These are phyloP conservation scores for Fragum whitleyi DNA, from an alignment of 2,888 invertebrate genomes.

Conservation along the genomic window DNA sequence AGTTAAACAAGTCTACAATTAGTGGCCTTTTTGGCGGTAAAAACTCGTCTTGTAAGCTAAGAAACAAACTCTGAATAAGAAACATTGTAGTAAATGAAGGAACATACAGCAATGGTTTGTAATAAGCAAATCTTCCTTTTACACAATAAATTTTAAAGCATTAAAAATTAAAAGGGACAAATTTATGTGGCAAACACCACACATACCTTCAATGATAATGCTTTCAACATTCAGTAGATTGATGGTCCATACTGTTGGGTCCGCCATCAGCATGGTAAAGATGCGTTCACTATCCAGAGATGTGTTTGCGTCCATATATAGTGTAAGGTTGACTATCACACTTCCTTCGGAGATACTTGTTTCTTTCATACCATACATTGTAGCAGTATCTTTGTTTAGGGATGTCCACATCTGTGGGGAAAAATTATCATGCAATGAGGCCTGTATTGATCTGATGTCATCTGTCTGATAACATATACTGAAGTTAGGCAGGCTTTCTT, in stretches of 20 bases:
- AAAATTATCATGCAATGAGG: too few species aligned
- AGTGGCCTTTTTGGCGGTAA: too few species aligned
- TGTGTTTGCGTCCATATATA: constrained; percentile 30
- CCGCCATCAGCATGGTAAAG: constrained; percentile 25
- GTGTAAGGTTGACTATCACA: constrained; percentile 39
- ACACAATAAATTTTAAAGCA: background rate
- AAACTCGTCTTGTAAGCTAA: too few species aligned
- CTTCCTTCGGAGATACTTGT: constrained; percentile 38
- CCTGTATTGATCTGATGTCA: too few species aligned
- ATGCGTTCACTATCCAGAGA: constrained; percentile 22
- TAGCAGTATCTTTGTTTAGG: background rate
- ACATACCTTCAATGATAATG: constrained; percentile 39
- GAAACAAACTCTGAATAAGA: too few species aligned
- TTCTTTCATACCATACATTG: constrained; percentile 25
- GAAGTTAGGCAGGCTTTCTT: background rate
- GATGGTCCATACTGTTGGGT: constrained; percentile 26
- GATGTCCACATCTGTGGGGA: background rate
- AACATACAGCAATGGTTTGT: too few species aligned
- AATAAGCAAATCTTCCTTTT: background rate
- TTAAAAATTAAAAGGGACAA: too few species aligned
- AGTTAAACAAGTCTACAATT: too few species aligned
- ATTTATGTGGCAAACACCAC: too few species aligned
- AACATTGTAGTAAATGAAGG: background rate
- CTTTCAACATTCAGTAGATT: constrained; percentile 23
- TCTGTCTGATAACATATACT: background rate